Base-by-base conservation (phyloP, 2,888 invertebrate genomes). In the Apeira syringaria region DNA sequence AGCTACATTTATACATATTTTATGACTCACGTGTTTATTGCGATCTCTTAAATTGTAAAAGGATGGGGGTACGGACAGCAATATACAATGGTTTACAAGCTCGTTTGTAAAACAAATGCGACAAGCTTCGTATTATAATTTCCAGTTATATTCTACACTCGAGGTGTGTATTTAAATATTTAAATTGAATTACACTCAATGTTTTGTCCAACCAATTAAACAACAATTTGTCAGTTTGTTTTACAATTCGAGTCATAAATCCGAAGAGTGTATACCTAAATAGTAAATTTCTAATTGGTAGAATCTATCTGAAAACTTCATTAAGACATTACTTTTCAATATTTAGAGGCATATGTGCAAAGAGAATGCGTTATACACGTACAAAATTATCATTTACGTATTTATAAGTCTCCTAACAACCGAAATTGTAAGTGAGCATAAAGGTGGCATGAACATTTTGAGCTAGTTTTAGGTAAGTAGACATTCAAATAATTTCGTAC, bases 21-120 rank as follows among this genome's bases (percentile, higher is more conserved):
- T 32, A 35, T 77, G 82, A 83, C 72, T 87, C 85, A 85, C 81
- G 68, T 74, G 72, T 85, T 48, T 87, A 88, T 87, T 88, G 87
- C 86, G 64, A 74, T 76, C 61, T 64, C 80, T 81, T 83, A 82
- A 61, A 74, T 74, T 61, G 72, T 81, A 80, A 68, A 64, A 67
- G 63, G 62, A 53, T 54, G 46, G 56, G 56, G 70, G 72, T 61
- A 37, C 54, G 64, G 73, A 63, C 43, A 62, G 63, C 54, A 64
- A 61, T 60, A 57, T 68, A 68, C 66, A 67, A 65, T 54, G 59
- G 52, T 47, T 49, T 53, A 48, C 44, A 27, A 54, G 44, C 46
- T 31, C 56, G 40, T 50, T 56, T 50, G 55, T 29, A 47, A 54
- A 53, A 58, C 57, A 49, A 26, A 47, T 46, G 38, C 53, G 56